A percentile compares a stretch with the other conserved stretches of the same genome.
phyloP scores from a whole-genome alignment of 2,113 vertebrate species.

The Rattus rattus region DNA sequence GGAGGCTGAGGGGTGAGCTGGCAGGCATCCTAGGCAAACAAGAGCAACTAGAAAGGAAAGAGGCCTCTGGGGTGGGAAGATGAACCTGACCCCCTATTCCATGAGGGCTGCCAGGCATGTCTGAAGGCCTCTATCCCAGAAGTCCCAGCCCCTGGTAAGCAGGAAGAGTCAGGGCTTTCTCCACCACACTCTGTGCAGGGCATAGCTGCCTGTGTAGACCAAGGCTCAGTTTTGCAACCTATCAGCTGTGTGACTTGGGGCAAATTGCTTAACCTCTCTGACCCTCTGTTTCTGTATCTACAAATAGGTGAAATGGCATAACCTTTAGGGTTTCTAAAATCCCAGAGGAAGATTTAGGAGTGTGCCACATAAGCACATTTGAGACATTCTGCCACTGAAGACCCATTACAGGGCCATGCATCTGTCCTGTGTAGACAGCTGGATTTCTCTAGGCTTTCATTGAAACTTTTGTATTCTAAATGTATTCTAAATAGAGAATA shows the following conservation, averaged over 20 bases:
- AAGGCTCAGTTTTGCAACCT: background rate
- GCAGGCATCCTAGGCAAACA: constrained; percentile 62
- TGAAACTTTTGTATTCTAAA: constrained; percentile 9
- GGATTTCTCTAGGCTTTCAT: background rate
- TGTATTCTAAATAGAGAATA: background rate
- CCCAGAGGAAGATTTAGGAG: background rate
- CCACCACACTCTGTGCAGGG: background rate
- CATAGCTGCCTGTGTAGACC: background rate
- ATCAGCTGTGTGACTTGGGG: constrained; percentile 5
- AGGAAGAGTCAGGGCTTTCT: background rate
- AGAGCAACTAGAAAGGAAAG: constrained; percentile 42
- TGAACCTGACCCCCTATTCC: background rate
- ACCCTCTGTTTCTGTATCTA: background rate
- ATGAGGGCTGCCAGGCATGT: background rate
- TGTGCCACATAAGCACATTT: background rate
- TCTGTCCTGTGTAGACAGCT: background rate
- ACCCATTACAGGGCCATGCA: background rate
- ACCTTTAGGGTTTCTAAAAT: background rate
- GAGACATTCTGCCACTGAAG: constrained; percentile 5
- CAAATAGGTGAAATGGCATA: background rate
- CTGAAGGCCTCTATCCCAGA: background rate
- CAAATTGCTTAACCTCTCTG: background rate
- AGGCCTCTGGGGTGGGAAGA: background rate
- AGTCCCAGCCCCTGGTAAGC: background rate
- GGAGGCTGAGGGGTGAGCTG: constrained; percentile 54